Conservation (phyloP, 92 coral and sea anemone genomes). For the Siderastrea siderea region DNA sequence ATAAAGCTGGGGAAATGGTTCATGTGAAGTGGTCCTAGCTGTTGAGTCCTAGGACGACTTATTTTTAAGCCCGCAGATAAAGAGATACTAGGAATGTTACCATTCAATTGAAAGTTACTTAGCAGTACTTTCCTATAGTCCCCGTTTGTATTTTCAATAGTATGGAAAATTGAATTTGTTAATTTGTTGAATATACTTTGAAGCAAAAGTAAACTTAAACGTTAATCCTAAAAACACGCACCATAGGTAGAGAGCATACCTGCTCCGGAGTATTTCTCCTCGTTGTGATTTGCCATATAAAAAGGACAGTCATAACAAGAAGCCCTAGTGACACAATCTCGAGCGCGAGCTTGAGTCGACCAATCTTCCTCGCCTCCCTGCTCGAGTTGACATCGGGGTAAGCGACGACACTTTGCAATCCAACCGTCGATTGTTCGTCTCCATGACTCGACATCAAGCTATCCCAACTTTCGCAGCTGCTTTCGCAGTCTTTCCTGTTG, state of each 20-base stretch:
- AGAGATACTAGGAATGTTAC: no score
- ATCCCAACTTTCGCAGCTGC: background rate
- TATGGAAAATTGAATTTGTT: no score
- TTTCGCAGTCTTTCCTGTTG: background rate
- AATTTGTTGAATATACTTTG: no score
- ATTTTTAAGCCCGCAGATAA: no score
- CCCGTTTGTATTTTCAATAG: no score
- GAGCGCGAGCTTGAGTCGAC: conserved; percentile 76
- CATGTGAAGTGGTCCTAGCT: no score
- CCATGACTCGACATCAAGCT: conserved; percentile 22
- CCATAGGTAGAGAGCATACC: background rate
- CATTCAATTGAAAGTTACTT: no score
- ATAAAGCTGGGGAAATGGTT: no score
- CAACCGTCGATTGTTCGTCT: conserved; percentile 2
- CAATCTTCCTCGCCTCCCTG: conserved; percentile 55
- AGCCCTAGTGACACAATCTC: conserved; percentile 62
- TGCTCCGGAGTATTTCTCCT: conserved; percentile 12
- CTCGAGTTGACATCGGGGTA: conserved; percentile 35
- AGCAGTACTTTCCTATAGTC: no score
- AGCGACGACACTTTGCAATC: conserved; percentile 26
- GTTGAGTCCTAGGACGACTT: no score
- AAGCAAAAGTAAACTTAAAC: no score
- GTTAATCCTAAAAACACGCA: no score
- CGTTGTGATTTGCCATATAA: conserved; percentile 84
- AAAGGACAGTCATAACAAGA: conserved; percentile 70